Evolutionary conservation across 2,113 vertebrate genomes (phyloP).

Genomic region (Larimichthys crocea): DNA sequence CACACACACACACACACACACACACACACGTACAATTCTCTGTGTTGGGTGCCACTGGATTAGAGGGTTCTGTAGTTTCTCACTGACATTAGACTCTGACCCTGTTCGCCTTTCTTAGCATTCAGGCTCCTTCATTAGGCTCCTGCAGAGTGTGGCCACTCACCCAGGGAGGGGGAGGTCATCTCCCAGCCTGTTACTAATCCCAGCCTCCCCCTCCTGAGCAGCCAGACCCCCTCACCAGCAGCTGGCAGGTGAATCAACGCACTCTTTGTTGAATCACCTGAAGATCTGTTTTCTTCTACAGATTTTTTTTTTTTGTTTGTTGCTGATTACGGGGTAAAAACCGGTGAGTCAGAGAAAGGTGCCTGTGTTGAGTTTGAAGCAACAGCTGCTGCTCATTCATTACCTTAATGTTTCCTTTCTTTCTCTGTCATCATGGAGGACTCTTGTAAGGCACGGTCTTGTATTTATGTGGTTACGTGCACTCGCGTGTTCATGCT

Average conservation of each 20-base stretch:
- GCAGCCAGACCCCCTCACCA: slow-evolving; percentile 25
- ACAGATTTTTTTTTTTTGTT: neutral
- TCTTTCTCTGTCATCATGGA: slow-evolving; percentile 26
- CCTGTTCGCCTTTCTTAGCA: slow-evolving; percentile 47
- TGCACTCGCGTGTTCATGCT: slow-evolving; percentile 1
- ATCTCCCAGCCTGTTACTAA: slow-evolving; percentile 55
- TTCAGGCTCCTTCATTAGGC: slow-evolving; percentile 71
- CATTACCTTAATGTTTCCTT: slow-evolving; percentile 36
- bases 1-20: neutral
- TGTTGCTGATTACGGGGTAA: slow-evolving; percentile 57
- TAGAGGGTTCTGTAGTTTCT: slow-evolving; percentile 66
- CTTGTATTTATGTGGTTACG: slow-evolving; percentile 17
- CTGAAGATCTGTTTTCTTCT: slow-evolving; percentile 52
- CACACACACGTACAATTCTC: neutral
- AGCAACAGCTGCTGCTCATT: slow-evolving; percentile 58
- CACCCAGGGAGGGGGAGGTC: slow-evolving; percentile 72
- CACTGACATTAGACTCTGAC: slow-evolving; percentile 51
- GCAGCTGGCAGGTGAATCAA: slow-evolving; percentile 78
- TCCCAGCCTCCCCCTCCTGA: slow-evolving; percentile 49
- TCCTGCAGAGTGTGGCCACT: slow-evolving; percentile 73
- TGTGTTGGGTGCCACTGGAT: slow-evolving; percentile 62
- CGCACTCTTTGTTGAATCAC: slow-evolving; percentile 72
- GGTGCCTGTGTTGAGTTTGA: slow-evolving; percentile 32
- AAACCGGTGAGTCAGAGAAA: slow-evolving; percentile 54
- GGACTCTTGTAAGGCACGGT: neutral